These are phyloP conservation scores for Dromaius novaehollandiae DNA, from an alignment of 2,113 vertebrate genomes.

Conservation along the genomic window DNA sequence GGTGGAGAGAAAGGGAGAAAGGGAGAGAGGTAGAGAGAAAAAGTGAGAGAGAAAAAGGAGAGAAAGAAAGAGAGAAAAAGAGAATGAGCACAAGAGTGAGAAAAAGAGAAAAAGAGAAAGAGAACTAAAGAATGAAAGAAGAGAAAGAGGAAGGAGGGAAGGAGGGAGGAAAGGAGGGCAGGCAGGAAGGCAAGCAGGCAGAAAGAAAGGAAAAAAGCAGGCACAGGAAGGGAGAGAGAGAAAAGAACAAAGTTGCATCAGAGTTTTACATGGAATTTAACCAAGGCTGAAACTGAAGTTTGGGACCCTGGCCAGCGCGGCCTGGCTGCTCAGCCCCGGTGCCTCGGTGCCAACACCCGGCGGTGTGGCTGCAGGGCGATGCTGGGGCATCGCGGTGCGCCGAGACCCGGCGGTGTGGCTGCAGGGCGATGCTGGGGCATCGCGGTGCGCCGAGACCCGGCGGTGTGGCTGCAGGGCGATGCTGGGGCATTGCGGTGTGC, in stretches of 20 bases:
- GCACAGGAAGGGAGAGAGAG: too few species aligned
- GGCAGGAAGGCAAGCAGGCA: too few species aligned
- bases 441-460: too few species aligned
- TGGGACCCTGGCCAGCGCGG: background rate
- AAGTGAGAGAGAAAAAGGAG: background rate
- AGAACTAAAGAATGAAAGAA: fast-evolving
- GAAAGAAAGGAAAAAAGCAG: background rate
- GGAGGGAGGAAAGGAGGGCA: too few species aligned
- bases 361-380: too few species aligned
- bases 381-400: background rate
- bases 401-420: too few species aligned
- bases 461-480: too few species aligned
- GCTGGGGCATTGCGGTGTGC: background rate
- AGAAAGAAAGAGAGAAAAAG: too few species aligned
- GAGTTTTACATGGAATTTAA: background rate
- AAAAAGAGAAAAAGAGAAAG: background rate
- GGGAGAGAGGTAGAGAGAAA: background rate
- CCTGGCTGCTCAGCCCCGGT: background rate
- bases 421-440: background rate
- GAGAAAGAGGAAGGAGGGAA: fast-evolving
- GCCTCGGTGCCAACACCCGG: background rate
- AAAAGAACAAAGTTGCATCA: background rate
- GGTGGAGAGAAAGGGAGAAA: background rate
- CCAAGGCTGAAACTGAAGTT: background rate
- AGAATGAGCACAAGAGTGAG: background rate